These are phyloP conservation scores for Himalopsyche anomala DNA, from an alignment of 2,888 invertebrate genomes.

Conservation along the genomic window DNA sequence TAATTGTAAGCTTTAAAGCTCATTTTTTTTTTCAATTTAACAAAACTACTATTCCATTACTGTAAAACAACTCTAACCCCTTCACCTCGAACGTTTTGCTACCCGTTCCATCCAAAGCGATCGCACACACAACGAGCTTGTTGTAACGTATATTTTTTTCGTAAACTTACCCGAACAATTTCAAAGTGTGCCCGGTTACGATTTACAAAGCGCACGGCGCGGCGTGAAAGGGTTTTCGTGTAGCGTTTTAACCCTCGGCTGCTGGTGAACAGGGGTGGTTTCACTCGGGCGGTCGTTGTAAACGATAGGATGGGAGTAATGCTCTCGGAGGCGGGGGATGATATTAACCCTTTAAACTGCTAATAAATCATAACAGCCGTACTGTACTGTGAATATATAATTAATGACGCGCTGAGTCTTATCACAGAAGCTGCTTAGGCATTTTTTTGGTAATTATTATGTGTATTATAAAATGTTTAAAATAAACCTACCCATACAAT, in stretches of 20 bases:
- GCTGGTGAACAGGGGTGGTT: conserved; percentile 45
- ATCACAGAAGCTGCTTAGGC: not conserved
- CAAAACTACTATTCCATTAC: not conserved
- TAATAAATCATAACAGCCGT: conserved; percentile 29
- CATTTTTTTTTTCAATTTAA: too few species aligned
- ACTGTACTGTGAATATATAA: conserved; percentile 31
- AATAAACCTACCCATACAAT: not conserved
- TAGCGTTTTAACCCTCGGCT: conserved; percentile 54
- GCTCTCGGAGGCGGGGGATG: conserved; percentile 4
- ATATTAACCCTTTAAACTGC: conserved; percentile 34
- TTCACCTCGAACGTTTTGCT: conserved; percentile 10
- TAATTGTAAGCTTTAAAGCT: too few species aligned
- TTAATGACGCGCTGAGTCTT: conserved; percentile 10
- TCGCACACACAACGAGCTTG: conserved; percentile 25
- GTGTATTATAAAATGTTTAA: not conserved
- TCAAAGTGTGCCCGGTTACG: conserved; percentile 31
- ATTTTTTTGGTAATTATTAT: not conserved
- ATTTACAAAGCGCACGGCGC: conserved; percentile 39
- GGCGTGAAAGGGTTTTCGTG: conserved; percentile 56
- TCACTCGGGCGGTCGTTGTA: conserved; percentile 7
- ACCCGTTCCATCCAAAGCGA: conserved; percentile 14
- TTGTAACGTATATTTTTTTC: conserved; percentile 30
- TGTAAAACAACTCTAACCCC: conserved; percentile 8
- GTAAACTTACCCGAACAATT: conserved; percentile 26
- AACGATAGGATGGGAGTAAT: conserved; percentile 21